Evolutionary conservation across 2,888 invertebrate species (phyloP), one percentile per base, ranked within the genome.

Genomic region (Zaprionus lineosus): DNA sequence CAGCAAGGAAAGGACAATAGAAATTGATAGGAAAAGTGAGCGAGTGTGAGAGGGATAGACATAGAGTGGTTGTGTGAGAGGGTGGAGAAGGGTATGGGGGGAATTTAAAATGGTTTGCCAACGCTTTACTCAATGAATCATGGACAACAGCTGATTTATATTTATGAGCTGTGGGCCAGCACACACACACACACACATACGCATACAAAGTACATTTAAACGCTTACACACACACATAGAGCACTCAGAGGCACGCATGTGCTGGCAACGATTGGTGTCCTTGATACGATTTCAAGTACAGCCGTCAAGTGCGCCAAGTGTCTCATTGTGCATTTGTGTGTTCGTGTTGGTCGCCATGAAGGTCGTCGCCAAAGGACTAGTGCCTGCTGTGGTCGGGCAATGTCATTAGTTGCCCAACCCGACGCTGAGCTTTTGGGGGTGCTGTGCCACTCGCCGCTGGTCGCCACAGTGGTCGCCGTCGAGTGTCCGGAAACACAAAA

Each of bases 121-220:
- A 55, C 62, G 43, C 70, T 81, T 84, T 81, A 81, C 82, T 81
- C 78, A 81, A 86, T 86, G 79, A 81, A 81, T 84, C 86, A 84
- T 85, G 77, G 73, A 75, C 73, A 78, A 75, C 86, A 77, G 84
- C 84, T 81, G 86, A 81, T 81, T 86, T 81, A 86, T 86, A 86
- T 74, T 81, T 81, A 74, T 77, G 63, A 77, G 67, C 57, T 48
- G 58, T 34, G 44, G 24, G 28, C 8, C 21, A 2, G 21, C 41
- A 26, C 16, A 48, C 37, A 56, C 43, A 47, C 47, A 15, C 43
- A 28, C 37, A 15, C 15, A 21, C 43, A 44, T 26, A 19, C 47
- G 56, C 19, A 44, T 12, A 50, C 11, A 39, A 14, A 43, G 28
- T 51, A 46, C n/a, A 16, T 40, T 31, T 24, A 24, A 24, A 7